Percentiles rank a stretch among this genome's conserved stretches.
Conservation (phyloP, 2,888 invertebrate genomes). For the Limenitis camilla region DNA sequence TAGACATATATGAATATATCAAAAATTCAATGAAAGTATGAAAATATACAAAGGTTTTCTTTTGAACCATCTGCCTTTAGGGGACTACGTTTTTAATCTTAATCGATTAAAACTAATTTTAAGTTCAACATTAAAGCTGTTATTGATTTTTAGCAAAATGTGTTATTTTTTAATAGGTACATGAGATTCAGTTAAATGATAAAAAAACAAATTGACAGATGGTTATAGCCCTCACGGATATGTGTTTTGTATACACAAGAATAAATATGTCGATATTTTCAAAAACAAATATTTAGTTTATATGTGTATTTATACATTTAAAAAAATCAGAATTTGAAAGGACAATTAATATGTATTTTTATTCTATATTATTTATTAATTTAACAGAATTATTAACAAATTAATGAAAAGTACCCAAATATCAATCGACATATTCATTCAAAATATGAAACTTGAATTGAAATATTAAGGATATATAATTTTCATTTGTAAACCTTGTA, state of each 20-base stretch:
- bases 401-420: too few species aligned
- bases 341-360: too few species aligned
- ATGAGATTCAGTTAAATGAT: too few species aligned
- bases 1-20: constrained; percentile 23
- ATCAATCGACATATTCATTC: background rate
- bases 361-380: too few species aligned
- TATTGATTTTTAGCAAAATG: background rate
- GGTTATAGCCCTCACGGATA: background rate
- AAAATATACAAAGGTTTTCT: constrained; percentile 19
- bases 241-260: background rate
- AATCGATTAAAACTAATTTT: background rate
- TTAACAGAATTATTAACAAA: background rate
- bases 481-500: background rate
- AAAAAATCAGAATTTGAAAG: too few species aligned
- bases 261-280: background rate
- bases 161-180: too few species aligned
- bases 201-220: background rate
- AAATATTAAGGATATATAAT: background rate
- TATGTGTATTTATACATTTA: too few species aligned
- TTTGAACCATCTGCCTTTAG: constrained; percentile 12
- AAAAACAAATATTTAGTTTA: background rate
- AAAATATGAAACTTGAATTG: background rate
- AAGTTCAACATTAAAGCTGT: constrained; percentile 7
- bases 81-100: constrained; percentile 3
- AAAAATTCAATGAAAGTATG: constrained; percentile 21